Percentiles rank a stretch among this genome's conserved stretches.
Conservation (phyloP, 2,797 vertebrate species). For the Diplodus puntazzo region DNA sequence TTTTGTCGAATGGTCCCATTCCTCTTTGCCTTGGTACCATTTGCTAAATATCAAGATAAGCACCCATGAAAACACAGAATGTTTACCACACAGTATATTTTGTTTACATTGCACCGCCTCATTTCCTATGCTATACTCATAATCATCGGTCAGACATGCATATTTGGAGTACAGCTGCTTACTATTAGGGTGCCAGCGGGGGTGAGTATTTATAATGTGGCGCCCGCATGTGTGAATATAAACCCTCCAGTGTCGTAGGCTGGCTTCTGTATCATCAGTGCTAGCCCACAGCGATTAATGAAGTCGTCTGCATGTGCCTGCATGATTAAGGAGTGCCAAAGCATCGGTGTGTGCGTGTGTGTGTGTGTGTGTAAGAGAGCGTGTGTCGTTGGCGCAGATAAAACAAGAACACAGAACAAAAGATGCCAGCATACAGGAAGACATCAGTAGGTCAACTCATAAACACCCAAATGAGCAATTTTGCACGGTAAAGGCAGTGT, state of each 20-base stretch:
- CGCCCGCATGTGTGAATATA: conserved; percentile 50
- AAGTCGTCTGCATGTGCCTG: conserved; percentile 77
- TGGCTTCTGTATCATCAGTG: conserved; percentile 68
- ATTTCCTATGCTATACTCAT: conserved; percentile 55
- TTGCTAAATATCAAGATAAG: conserved; percentile 45
- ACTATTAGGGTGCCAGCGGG: conserved; percentile 62
- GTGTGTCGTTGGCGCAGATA: conserved; percentile 41
- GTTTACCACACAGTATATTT: conserved; percentile 45
- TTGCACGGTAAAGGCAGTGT: conserved; percentile 1
- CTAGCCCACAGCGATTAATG: conserved; percentile 78
- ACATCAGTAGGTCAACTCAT: conserved; percentile 29
- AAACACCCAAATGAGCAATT: conserved; percentile 38
- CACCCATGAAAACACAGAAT: conserved; percentile 21
- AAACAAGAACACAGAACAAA: conserved; percentile 70
- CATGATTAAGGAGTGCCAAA: conserved; percentile 75
- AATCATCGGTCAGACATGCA: conserved; percentile 68
- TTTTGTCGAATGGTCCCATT: neutral
- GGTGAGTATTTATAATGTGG: conserved; percentile 68
- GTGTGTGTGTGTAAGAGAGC: conserved; percentile 6
- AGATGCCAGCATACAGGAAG: conserved; percentile 39
- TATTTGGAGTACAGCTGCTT: conserved; percentile 67
- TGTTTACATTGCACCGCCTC: conserved; percentile 53
- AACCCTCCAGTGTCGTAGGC: conserved; percentile 62
- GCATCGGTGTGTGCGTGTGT: conserved; percentile 27
- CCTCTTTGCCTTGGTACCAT: neutral